phyloP scores from a whole-genome alignment of 2,888 invertebrate species.

The Polymixis lichenea region DNA sequence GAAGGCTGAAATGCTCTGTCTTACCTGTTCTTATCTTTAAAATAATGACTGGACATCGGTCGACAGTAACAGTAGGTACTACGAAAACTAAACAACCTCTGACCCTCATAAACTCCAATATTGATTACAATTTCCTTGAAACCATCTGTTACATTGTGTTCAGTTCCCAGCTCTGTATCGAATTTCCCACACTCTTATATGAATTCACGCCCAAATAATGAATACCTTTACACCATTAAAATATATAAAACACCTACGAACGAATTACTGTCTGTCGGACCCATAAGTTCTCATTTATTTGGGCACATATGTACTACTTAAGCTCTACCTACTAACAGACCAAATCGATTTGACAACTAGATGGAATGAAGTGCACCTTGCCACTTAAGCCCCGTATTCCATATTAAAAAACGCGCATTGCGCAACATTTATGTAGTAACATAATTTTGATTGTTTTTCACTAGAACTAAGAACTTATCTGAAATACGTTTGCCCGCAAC shows the following conservation, averaged over 20 bases:
- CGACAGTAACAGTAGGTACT: not conserved
- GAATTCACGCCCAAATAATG: constrained; percentile 52
- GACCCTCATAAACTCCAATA: constrained; percentile 41
- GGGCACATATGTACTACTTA: not conserved
- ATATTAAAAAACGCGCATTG: not conserved
- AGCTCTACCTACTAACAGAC: not conserved
- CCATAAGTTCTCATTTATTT: not conserved
- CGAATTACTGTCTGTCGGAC: constrained; percentile 20
- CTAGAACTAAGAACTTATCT: not conserved
- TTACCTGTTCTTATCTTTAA: not conserved
- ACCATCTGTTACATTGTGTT: constrained; percentile 29
- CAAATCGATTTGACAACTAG: not conserved
- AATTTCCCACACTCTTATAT: constrained; percentile 50
- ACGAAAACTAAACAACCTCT: constrained; percentile 5
- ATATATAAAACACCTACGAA: constrained; percentile 15
- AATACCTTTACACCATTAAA: constrained; percentile 23
- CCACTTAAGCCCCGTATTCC: not conserved
- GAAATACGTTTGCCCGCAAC: not conserved
- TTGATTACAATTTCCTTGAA: constrained; percentile 52
- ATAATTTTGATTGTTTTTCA: constrained; percentile 1
- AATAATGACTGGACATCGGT: not conserved
- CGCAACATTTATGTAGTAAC: not conserved
- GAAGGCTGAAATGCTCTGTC: not conserved
- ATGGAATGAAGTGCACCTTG: not conserved
- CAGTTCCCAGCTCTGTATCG: constrained; percentile 37